Percentiles rank a stretch among this genome's conserved stretches.
Conservation (phyloP, 2,113 vertebrate species). For the Apistogramma diplotaenia region DNA sequence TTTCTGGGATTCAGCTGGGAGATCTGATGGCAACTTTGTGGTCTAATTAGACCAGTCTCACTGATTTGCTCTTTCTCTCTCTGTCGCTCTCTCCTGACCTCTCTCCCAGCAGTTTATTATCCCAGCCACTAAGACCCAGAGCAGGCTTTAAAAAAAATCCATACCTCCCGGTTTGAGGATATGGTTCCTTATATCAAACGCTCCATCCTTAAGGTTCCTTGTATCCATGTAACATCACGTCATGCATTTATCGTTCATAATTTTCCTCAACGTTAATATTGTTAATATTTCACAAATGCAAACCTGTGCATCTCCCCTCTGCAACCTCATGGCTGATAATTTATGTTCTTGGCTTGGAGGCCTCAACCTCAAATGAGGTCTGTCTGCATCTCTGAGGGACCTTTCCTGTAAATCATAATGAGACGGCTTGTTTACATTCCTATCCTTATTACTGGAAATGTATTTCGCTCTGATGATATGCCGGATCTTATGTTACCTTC, state of each 20-base stretch:
- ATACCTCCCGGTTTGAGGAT: neutral
- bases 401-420: slow-evolving; percentile 9
- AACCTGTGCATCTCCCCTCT: neutral
- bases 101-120: slow-evolving; percentile 25
- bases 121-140: neutral
- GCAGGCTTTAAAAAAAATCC: neutral
- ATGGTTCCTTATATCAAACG: neutral
- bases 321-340: neutral
- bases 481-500: neutral
- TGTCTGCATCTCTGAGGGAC: neutral
- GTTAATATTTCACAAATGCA: slow-evolving; percentile 46
- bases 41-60: slow-evolving; percentile 61
- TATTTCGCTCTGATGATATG: neutral
- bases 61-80: slow-evolving; percentile 49
- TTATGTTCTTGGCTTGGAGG: slow-evolving; percentile 1
- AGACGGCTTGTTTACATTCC: neutral
- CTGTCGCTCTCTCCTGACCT: slow-evolving; percentile 14
- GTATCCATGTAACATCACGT: neutral
- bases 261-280: slow-evolving; percentile 6
- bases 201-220: neutral
- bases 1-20: slow-evolving; percentile 65
- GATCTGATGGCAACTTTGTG: slow-evolving; percentile 59
- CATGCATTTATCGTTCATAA: neutral
- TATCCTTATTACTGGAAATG: neutral
- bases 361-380: neutral